Percentiles rank a stretch among this genome's conserved stretches.
These are phyloP conservation scores for Lamproptera curius DNA, from an alignment of 2,888 invertebrate species.

Conservation along the genomic window DNA sequence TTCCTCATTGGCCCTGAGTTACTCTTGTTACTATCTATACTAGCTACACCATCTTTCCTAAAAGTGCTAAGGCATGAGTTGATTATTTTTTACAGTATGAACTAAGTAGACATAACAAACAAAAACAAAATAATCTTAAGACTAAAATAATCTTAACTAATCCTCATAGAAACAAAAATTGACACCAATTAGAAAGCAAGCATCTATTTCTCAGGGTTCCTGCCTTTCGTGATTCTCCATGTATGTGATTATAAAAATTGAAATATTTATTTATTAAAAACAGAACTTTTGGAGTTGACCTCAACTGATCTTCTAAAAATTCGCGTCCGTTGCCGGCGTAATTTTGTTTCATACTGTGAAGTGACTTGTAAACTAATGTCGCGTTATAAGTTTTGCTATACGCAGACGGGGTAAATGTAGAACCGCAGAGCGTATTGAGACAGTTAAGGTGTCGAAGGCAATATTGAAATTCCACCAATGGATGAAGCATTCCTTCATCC, in stretches of 20 bases:
- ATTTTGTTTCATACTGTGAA: constrained; percentile 7
- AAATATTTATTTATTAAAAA: constrained; percentile 13
- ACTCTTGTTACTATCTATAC: too few relatives aligned
- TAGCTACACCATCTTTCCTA: too few relatives aligned
- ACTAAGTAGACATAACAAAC: too few relatives aligned
- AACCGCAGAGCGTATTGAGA: constrained; percentile 23
- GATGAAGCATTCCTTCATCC: constrained; percentile 5
- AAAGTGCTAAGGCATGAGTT: too few relatives aligned
- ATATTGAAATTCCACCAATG: constrained; percentile 22
- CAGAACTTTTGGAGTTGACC: constrained; percentile 16
- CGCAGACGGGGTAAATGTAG: constrained; percentile 8
- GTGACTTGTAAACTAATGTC: constrained; percentile 21
- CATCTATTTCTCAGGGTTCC: too few relatives aligned
- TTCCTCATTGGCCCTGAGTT: too few relatives aligned
- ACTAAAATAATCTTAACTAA: too few relatives aligned
- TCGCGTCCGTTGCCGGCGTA: neutral
- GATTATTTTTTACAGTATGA: too few relatives aligned
- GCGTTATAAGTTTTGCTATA: constrained; percentile 21
- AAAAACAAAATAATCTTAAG: too few relatives aligned
- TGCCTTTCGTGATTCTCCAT: too few relatives aligned
- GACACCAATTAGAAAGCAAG: too few relatives aligned
- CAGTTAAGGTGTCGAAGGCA: constrained; percentile 20
- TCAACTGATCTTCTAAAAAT: constrained; percentile 15
- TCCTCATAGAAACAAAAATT: too few relatives aligned
- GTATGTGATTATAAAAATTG: neutral